These are phyloP conservation scores for Cricetomys ansorgei DNA, from an alignment of 2,113 vertebrate genomes.

Conservation along the genomic window DNA sequence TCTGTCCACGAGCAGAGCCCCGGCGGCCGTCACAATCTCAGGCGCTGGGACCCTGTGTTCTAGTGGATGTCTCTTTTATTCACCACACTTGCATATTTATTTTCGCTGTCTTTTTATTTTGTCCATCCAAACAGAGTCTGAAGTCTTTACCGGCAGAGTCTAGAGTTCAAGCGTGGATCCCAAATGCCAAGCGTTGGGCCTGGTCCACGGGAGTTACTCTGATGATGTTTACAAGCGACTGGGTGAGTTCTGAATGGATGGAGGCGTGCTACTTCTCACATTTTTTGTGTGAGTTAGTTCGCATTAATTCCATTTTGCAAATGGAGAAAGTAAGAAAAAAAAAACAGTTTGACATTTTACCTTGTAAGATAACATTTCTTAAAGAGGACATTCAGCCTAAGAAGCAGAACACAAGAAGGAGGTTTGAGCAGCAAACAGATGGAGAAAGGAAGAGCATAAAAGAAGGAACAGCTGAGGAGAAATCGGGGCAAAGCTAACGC, in stretches of 20 bases:
- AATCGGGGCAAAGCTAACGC: neutral
- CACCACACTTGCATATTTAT: neutral
- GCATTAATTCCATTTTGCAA: constrained; percentile 25
- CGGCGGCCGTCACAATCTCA: neutral
- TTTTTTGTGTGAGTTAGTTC: neutral
- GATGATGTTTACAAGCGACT: constrained; percentile 10
- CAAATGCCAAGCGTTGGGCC: neutral
- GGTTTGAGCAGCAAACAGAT: neutral
- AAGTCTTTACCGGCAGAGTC: neutral
- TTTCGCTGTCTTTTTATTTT: constrained; percentile 31
- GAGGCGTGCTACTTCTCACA: neutral
- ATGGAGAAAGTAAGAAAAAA: neutral
- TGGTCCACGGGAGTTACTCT: neutral
- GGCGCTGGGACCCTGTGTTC: neutral
- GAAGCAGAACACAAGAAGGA: neutral
- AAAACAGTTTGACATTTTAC: neutral
- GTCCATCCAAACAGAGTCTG: neutral
- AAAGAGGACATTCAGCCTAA: neutral
- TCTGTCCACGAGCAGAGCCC: neutral
- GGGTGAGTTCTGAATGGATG: neutral
- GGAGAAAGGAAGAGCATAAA: neutral
- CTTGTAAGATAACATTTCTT: neutral
- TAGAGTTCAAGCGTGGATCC: neutral
- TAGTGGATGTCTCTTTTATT: neutral
- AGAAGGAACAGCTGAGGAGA: neutral